Percentiles rank a stretch among this genome's conserved stretches.
Conservation (phyloP, 2,888 invertebrate species). For the Drosophila vallismaia region DNA sequence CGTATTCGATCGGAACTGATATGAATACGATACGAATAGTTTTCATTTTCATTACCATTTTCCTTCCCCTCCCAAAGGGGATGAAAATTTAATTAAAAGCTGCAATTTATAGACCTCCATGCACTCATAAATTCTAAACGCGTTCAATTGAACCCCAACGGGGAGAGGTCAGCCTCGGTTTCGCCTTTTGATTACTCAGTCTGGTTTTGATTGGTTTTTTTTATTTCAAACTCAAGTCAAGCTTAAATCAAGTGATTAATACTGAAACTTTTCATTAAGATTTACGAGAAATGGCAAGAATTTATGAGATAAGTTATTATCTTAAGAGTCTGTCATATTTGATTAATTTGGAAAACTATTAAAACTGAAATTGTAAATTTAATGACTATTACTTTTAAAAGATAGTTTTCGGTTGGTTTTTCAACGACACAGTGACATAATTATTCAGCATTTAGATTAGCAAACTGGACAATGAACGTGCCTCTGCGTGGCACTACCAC, state of each 20-base stretch:
- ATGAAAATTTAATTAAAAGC: conserved; percentile 62
- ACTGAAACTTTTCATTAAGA: conserved; percentile 2
- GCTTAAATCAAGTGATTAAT: conserved; percentile 8
- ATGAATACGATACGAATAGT: conserved; percentile 30
- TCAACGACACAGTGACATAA: conserved; percentile 64
- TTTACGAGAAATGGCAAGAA: background rate
- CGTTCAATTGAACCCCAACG: conserved; percentile 58
- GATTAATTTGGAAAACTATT: background rate
- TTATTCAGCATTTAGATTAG: conserved; percentile 44
- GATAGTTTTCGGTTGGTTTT: too few species aligned
- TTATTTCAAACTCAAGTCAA: background rate
- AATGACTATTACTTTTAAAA: background rate
- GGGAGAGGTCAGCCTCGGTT: conserved; percentile 51
- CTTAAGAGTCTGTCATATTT: background rate
- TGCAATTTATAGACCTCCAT: conserved; percentile 62
- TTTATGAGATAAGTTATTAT: background rate
- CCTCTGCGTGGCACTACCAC: conserved; percentile 13
- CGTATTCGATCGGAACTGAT: conserved; percentile 58
- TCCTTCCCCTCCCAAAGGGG: background rate
- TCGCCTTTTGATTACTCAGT: conserved; percentile 34
- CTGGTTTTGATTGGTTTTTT: conserved; percentile 14
- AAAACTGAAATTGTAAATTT: background rate
- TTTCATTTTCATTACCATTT: conserved; percentile 26
- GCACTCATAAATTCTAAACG: conserved; percentile 64
- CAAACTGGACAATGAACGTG: conserved; percentile 22